phyloP scores from a whole-genome alignment of 2,888 invertebrate species.

The Zaprionus bogoriensis region DNA sequence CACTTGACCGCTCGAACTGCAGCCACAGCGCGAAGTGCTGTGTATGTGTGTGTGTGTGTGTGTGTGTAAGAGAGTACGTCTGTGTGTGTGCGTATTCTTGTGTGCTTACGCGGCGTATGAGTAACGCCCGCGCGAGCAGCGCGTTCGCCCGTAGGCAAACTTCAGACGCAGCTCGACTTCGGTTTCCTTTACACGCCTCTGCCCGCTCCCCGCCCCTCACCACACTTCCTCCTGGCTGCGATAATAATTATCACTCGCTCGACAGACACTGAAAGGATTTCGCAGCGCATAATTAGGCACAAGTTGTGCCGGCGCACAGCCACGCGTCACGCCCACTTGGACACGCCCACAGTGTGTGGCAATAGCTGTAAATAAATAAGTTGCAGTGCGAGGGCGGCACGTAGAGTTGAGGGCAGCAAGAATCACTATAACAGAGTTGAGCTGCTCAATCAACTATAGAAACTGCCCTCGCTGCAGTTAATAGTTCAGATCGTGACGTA shows the following conservation, averaged over 20 bases:
- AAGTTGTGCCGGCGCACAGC: constrained; percentile 1
- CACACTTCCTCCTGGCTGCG: background rate
- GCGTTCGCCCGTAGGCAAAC: background rate
- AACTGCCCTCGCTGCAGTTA: constrained; percentile 17
- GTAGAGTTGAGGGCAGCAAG: background rate
- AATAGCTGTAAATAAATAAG: constrained; percentile 21
- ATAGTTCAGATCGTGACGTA: no score
- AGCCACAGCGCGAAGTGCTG: constrained; percentile 9
- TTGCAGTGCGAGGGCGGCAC: constrained; percentile 2
- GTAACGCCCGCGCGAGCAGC: constrained; percentile 19
- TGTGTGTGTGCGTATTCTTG: constrained; percentile 1
- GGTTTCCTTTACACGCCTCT: no score
- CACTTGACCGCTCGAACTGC: constrained; percentile 54
- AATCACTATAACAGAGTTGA: background rate
- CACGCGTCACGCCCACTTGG: constrained; percentile 51
- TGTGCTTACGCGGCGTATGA: constrained; percentile 54
- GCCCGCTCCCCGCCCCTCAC: no score
- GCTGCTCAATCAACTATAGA: background rate
- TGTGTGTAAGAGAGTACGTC: background rate
- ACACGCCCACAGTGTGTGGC: constrained; percentile 46
- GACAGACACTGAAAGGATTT: constrained; percentile 40
- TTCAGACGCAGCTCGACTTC: background rate
- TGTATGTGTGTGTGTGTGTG: background rate
- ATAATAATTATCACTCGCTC: constrained; percentile 53
- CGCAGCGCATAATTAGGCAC: constrained; percentile 49